Percentiles rank a stretch among this genome's conserved stretches.
Conservation (phyloP, 2,113 vertebrate species). For the Colinus virginianus region DNA sequence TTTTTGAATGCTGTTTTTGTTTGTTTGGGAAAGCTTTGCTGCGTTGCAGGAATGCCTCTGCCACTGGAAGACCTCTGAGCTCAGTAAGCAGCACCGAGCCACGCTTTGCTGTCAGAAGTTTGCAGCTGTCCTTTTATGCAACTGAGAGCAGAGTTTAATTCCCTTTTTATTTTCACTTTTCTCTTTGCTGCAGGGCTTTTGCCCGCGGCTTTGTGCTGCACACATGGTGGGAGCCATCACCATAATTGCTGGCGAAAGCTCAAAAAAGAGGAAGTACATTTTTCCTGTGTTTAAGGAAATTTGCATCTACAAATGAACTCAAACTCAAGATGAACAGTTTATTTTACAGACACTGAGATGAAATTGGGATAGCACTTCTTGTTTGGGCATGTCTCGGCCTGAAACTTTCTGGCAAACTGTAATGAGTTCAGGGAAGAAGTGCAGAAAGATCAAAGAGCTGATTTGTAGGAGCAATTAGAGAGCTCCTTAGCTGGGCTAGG, state of each 20-base stretch:
- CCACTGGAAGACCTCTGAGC: background rate
- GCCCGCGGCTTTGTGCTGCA: background rate
- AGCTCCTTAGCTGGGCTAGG: background rate
- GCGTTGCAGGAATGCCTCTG: background rate
- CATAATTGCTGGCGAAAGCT: background rate
- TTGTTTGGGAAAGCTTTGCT: background rate
- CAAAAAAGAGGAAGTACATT: background rate
- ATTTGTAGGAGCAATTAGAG: slow-evolving; percentile 3
- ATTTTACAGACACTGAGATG: background rate
- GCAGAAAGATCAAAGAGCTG: background rate
- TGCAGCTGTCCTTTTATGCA: background rate
- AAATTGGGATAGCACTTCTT: background rate
- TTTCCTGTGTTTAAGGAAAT: background rate
- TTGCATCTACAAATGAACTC: background rate
- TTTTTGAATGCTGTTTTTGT: background rate
- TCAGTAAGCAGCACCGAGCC: background rate
- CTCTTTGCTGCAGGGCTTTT: background rate
- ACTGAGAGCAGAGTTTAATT: background rate
- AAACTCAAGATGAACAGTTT: background rate
- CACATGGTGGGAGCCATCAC: background rate
- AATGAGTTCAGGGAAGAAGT: background rate
- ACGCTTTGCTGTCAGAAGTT: background rate
- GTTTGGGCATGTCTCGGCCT: background rate
- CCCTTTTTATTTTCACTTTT: background rate
- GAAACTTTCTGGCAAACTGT: slow-evolving; percentile 22